Base-by-base conservation (phyloP, 2,113 vertebrate species). In the Callocephalon fimbriatum region DNA sequence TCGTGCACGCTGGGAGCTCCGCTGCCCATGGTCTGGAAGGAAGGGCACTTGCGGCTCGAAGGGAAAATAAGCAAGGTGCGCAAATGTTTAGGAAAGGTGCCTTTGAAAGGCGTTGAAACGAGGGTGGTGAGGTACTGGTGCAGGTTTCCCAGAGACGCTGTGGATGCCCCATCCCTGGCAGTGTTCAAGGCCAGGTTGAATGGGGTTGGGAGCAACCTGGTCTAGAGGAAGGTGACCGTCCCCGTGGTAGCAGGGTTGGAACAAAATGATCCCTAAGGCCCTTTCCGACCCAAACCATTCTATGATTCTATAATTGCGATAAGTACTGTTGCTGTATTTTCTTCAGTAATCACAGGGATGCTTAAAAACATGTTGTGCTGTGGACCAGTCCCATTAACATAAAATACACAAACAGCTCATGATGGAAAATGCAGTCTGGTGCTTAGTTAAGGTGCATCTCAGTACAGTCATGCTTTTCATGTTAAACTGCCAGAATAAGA, bases 11-110 rank as follows among this genome's bases (percentile, higher is more conserved):
- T 6, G 2, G 16, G 25, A 14, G 65, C 48, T 2, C 18, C 19
- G 2, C 31, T 10, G 3, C 27, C 63, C 23, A 2, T 1, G 21
- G 31, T 8, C 2, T 13, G 12, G 2, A 10, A 27, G 18, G 12
- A 65, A 44, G 14, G 8, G 19, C 26, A 0, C 32, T 23, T n/a
- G 2, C 20, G 9, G 2, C 37, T 37, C 4, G 6, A 29, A n/a
- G n/a, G 5, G 8, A 26, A 5, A 1, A 23, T 7, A 9, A 0
- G 2, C 12, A 26, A 21, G 7, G 25, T 23, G 9, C 7, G 0
- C 27, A 11, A 2, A 8, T 40, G 38, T 42, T 32, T 29, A 21
- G 0, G 10, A 35, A 50, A 48, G 18, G 1, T 37, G 42, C 27
- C 56, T 79, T 83, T n/a, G 4, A 16, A 77, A n/a, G 15, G 15